These are phyloP conservation scores for Penaeus indicus DNA, from an alignment of 1,140 invertebrate genomes.

Conservation along the genomic window DNA sequence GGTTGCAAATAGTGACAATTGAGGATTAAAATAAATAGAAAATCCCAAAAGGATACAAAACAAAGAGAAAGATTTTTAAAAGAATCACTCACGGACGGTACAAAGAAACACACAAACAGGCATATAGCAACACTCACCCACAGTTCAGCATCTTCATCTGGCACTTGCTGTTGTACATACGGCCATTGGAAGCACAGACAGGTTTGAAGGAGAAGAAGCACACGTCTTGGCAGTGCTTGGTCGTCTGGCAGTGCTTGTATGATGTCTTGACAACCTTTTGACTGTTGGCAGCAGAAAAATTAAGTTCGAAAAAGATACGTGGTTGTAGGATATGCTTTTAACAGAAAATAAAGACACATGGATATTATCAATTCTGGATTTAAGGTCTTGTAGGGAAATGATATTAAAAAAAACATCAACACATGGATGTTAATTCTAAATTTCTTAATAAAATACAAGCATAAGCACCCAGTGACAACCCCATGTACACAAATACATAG, in stretches of 20 bases:
- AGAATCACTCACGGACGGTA: background rate
- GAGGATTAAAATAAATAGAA: slow-evolving; percentile 16
- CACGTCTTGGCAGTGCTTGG: slow-evolving; percentile 89
- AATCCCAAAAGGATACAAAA: no score
- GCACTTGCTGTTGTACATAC: slow-evolving; percentile 91
- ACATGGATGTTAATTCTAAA: no score
- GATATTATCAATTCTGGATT: no score
- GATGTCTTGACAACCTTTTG: slow-evolving; percentile 80
- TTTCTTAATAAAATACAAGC: no score
- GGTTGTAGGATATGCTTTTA: background rate
- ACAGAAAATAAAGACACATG: slow-evolving; percentile 8
- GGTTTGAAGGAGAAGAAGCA: slow-evolving; percentile 90
- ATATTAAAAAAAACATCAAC: no score
- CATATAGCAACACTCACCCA: slow-evolving; percentile 78
- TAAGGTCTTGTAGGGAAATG: no score
- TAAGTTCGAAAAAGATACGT: background rate
- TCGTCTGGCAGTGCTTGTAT: slow-evolving; percentile 90
- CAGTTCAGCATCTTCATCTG: slow-evolving; percentile 93
- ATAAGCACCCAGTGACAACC: background rate
- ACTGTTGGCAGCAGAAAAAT: slow-evolving; percentile 66
- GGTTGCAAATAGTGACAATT: slow-evolving; percentile 5
- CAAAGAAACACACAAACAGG: background rate
- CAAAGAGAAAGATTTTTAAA: background rate
- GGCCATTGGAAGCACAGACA: slow-evolving; percentile 92
- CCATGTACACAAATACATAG: background rate